Percentiles rank a stretch among this genome's conserved stretches.
phyloP scores from a whole-genome alignment of 2,113 vertebrate genomes.

The Psettodes erumei region DNA sequence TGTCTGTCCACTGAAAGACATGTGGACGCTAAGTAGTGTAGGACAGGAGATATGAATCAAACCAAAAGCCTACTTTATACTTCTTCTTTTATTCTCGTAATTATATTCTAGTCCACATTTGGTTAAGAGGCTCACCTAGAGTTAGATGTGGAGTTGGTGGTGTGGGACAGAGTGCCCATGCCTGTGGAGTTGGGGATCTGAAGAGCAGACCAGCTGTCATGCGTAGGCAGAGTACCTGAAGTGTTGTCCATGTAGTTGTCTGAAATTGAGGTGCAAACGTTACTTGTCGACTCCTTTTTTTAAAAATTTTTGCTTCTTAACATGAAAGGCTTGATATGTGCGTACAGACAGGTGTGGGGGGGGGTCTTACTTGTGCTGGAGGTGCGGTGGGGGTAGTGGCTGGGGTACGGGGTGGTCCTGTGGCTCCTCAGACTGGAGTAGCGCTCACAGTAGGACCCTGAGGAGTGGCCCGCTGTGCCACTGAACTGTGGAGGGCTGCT shows the following conservation, averaged over 20 bases:
- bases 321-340: neutral
- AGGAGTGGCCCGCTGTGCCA: constrained; percentile 76
- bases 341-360: neutral
- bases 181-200: constrained; percentile 84
- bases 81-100: no score
- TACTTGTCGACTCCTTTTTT: neutral
- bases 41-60: no score
- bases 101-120: no score
- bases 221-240: constrained; percentile 74
- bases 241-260: constrained; percentile 86
- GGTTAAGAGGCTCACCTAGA: constrained; percentile 70
- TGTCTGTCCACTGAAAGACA: no score
- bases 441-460: constrained; percentile 85
- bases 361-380: constrained; percentile 78
- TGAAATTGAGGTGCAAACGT: no score
- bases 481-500: constrained; percentile 85
- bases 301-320: neutral
- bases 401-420: constrained; percentile 81
- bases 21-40: no score
- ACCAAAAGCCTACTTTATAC: no score
- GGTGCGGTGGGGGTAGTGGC: constrained; percentile 84
- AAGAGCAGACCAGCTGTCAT: constrained; percentile 85
- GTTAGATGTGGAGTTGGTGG: constrained; percentile 82
- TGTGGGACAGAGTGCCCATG: constrained; percentile 81
- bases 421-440: constrained; percentile 84